Base-by-base conservation (phyloP, 2,797 vertebrate species). In the Alcedo atthis region DNA sequence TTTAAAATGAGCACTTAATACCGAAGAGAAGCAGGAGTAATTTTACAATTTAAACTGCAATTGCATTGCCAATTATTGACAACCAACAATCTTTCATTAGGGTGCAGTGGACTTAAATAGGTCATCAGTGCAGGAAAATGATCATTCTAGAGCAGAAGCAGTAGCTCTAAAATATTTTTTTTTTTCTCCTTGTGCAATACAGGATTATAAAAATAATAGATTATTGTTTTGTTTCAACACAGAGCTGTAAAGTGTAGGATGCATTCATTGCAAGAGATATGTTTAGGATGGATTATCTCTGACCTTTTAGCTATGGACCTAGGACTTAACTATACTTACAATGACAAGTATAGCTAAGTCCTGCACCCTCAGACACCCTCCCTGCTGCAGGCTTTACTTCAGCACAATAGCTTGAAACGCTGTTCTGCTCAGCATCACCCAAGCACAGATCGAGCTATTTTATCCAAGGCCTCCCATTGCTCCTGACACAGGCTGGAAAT, bases 401-500 rank as follows among this genome's bases (percentile, higher is more conserved):
- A 43, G 43, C 43, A 43, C 43, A 43, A 43, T 43, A 43, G 43
- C 43, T 43, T 43, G 43, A 43, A 43, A 43, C 43, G 43, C 43
- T 43, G 43, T 43, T 43, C 43, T 43, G 43, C 43, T 43, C 43
- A 43, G 43, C 43, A 43, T 43, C 43, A 43, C 19, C 43, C 43
- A 43, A 43, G 43, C 43, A 43, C 43, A 43, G 43, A 43, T 43
- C 43, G 19, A 71, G 55, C 62, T 87, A 12, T 87, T 85, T 77
- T 87, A 48, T 88, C 61, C 4, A 10, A 74, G 62, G 51, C 76
- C 46, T 93, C 75, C 88, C 20, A 33, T 26, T 88, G 83, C 83
- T 92, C 59, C 81, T 90, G 90, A 45, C 71, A 78, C 40, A 76
- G 69, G 13, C 55, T 85, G 48, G 94, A 89, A 94, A 90, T 89